phyloP scores from a whole-genome alignment of 2,113 vertebrate genomes.

The Ranitomeya variabilis region DNA sequence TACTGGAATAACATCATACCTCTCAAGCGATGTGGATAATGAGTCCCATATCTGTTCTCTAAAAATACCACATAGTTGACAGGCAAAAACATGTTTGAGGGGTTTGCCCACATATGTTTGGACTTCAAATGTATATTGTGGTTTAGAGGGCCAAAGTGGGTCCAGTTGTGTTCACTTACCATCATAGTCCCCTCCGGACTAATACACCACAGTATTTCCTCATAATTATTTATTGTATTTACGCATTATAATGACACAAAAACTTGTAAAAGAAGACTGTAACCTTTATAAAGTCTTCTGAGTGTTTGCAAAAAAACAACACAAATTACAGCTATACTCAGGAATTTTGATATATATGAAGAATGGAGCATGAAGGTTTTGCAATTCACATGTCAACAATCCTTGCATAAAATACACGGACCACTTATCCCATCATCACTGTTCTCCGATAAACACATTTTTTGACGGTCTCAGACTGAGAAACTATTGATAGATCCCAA shows the following conservation, averaged over 20 bases:
- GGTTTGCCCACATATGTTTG: background rate
- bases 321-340: constrained; percentile 23
- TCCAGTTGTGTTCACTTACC: background rate
- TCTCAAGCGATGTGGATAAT: background rate
- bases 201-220: background rate
- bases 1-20: background rate
- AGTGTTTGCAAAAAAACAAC: background rate
- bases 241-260: background rate
- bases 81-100: background rate
- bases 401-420: background rate
- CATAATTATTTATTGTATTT: background rate
- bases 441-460: constrained; percentile 2
- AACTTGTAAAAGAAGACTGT: background rate
- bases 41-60: background rate
- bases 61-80: background rate
- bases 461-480: background rate
- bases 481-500: constrained; percentile 6
- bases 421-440: constrained; percentile 29
- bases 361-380: background rate
- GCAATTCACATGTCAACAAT: constrained; percentile 28
- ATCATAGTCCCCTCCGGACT: background rate
- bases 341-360: constrained; percentile 19
- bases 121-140: background rate
- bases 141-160: background rate
- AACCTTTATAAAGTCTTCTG: background rate